Evolutionary conservation across 2,888 invertebrate genomes (phyloP).

Genomic region (Phragmatobia fuliginosa): DNA sequence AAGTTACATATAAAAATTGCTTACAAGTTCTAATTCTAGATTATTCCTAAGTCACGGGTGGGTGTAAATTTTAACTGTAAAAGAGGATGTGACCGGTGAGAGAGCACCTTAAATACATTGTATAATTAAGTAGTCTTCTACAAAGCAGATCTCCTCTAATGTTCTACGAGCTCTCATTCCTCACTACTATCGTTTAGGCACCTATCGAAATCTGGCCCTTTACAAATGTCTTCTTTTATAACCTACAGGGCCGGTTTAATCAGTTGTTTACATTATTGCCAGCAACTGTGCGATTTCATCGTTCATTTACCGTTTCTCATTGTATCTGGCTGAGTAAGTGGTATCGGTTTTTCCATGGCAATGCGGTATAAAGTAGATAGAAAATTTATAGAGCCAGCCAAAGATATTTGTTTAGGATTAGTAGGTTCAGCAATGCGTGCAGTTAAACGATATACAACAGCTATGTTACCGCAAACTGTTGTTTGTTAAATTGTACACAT

Average conservation of each 20-base stretch:
- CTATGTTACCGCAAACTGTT: constrained; percentile 76
- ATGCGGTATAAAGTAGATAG: constrained; percentile 56
- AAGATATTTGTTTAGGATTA: constrained; percentile 84
- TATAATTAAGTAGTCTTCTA: constrained; percentile 50
- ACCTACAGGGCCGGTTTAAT: constrained; percentile 78
- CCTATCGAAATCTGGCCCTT: constrained; percentile 64
- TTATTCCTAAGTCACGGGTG: constrained; percentile 29
- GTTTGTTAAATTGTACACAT: constrained; percentile 82
- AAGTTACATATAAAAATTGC: constrained; percentile 62
- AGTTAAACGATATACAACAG: constrained; percentile 81
- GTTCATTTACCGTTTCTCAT: constrained; percentile 81
- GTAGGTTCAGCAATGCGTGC: constrained; percentile 76
- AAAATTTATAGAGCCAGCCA: constrained; percentile 65
- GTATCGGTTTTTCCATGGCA: constrained; percentile 63
- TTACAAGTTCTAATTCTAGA: constrained; percentile 48
- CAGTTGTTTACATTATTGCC: constrained; percentile 85
- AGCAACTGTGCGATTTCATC: constrained; percentile 80
- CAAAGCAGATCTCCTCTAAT: constrained; percentile 67
- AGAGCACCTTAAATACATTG: constrained; percentile 48
- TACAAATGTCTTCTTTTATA: constrained; percentile 85
- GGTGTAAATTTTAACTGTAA: constrained; percentile 48
- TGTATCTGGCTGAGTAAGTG: constrained; percentile 66
- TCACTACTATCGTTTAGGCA: constrained; percentile 79
- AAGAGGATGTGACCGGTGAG: constrained; percentile 57
- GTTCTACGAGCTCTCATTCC: constrained; percentile 70